phyloP scores from a whole-genome alignment of 2,888 invertebrate species.

The Chydorus sphaericus region DNA sequence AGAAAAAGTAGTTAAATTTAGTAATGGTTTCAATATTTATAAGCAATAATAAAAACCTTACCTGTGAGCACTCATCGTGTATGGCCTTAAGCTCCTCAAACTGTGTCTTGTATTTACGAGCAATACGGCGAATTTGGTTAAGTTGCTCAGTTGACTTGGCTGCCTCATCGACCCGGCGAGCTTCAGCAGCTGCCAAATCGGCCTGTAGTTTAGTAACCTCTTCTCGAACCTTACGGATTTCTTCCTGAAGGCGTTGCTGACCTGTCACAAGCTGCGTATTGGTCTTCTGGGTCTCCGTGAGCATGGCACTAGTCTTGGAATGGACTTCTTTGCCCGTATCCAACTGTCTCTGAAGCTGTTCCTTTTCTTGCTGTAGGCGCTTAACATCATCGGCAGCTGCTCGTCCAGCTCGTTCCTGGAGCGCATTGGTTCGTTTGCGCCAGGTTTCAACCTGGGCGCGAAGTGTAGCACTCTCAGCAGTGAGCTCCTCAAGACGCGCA shows the following conservation, averaged over 20 bases:
- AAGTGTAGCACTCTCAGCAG: conserved; percentile 33
- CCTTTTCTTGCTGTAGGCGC: conserved; percentile 46
- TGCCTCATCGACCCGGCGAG: conserved; percentile 40
- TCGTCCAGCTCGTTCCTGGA: conserved; percentile 79
- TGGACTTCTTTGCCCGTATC: conserved; percentile 16
- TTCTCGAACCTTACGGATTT: conserved; percentile 41
- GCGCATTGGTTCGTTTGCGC: conserved; percentile 50
- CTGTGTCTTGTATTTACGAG: conserved; percentile 79
- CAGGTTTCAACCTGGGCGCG: conserved; percentile 39
- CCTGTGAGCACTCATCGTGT: too few species aligned
- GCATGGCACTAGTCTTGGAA: conserved; percentile 32
- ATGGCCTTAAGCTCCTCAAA: conserved; percentile 44
- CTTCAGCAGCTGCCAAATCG: conserved; percentile 45
- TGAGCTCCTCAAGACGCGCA: conserved; percentile 29
- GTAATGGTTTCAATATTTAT: conserved; percentile 44
- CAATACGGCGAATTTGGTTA: conserved; percentile 53
- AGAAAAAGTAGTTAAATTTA: too few species aligned
- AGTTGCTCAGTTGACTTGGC: conserved; percentile 37
- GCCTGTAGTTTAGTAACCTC: conserved; percentile 48
- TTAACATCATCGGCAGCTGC: conserved; percentile 87
- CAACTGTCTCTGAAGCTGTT: conserved; percentile 23
- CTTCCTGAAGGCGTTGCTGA: conserved; percentile 47
- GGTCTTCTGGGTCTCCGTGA: conserved; percentile 20
- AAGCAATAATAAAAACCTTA: too few species aligned
- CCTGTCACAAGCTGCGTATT: conserved; percentile 37